Evolutionary conservation across 2,113 vertebrate species (phyloP).

Genomic region (Lasiurus cinereus): DNA sequence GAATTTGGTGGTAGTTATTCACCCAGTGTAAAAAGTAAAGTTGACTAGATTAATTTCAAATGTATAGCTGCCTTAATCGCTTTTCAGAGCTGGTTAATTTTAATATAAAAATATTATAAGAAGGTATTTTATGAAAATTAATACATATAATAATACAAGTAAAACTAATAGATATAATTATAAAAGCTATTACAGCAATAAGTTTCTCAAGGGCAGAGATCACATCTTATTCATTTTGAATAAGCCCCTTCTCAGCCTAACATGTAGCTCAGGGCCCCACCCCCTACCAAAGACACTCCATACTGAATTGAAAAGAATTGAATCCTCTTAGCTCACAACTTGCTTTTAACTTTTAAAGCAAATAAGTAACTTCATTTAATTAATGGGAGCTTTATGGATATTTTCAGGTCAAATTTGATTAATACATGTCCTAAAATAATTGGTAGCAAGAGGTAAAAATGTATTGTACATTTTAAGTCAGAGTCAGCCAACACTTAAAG

Average conservation of each 20-base stretch:
- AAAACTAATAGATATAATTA: neutral
- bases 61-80: neutral
- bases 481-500: neutral
- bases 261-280: neutral
- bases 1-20: neutral
- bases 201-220: neutral
- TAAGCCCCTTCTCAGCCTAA: neutral
- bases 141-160: conserved; percentile 2
- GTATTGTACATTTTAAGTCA: neutral
- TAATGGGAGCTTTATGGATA: neutral
- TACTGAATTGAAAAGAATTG: neutral
- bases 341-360: neutral
- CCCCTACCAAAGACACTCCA: neutral
- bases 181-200: neutral
- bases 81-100: conserved; percentile 32
- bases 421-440: neutral
- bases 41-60: neutral
- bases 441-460: neutral
- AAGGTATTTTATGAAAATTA: conserved; percentile 20
- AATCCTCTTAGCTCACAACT: neutral
- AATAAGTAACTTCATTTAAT: conserved; percentile 24
- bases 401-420: conserved; percentile 7
- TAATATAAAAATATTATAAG: neutral
- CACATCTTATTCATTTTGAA: neutral
- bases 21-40: neutral